These are phyloP conservation scores for Harpagifer antarcticus DNA, from an alignment of 2,797 vertebrate species.

Conservation along the genomic window DNA sequence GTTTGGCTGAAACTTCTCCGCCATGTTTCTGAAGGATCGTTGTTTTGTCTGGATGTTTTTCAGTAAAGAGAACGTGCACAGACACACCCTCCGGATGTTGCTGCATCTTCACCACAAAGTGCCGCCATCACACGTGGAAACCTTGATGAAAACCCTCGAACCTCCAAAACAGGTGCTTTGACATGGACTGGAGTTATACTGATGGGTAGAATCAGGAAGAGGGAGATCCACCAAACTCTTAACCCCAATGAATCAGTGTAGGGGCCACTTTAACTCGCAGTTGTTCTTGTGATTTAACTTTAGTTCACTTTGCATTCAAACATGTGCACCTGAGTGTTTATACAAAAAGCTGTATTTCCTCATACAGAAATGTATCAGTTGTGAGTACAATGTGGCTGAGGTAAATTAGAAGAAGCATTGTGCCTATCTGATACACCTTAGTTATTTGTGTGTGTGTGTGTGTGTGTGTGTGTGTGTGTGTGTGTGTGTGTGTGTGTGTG, in stretches of 20 bases:
- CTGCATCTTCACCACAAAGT: constrained; percentile 96
- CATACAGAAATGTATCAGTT: background rate
- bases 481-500: too few relatives aligned
- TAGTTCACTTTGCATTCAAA: background rate
- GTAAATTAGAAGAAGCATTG: too few relatives aligned
- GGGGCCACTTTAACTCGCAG: background rate
- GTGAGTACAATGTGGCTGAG: background rate
- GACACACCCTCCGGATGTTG: constrained; percentile 91
- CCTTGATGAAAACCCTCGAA: constrained; percentile 92
- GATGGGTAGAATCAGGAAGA: background rate
- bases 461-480: too few relatives aligned
- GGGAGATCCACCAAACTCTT: background rate
- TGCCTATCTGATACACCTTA: too few relatives aligned
- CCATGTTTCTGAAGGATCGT: background rate
- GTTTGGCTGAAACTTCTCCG: background rate
- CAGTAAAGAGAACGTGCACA: constrained; percentile 98
- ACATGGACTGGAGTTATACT: background rate
- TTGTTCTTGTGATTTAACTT: background rate
- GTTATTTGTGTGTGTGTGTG: too few relatives aligned
- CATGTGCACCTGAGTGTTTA: background rate
- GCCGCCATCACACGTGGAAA: constrained; percentile 88
- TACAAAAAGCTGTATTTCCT: background rate
- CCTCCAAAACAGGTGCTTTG: constrained; percentile 90
- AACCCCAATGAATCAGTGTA: background rate
- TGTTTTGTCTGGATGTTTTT: constrained; percentile 25